Percentiles rank a stretch among this genome's conserved stretches.
These are phyloP conservation scores for Drosophila niveifrons DNA, from an alignment of 2,888 invertebrate species.

Conservation along the genomic window DNA sequence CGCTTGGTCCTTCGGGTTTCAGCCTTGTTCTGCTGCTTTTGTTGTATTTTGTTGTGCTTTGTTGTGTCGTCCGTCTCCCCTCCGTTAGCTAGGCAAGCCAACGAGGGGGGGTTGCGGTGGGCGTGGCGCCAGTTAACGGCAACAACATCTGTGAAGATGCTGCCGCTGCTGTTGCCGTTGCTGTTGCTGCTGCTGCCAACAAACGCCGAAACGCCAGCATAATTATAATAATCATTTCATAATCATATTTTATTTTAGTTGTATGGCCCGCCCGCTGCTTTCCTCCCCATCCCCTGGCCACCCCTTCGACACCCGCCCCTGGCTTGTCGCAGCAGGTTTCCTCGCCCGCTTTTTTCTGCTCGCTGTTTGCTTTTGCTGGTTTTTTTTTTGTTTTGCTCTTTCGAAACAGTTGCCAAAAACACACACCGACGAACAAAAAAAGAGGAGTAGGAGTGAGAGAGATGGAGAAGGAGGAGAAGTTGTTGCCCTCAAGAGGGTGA, in stretches of 20 bases:
- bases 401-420: constrained; percentile 75
- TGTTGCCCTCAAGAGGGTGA: constrained; percentile 11
- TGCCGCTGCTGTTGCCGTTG: constrained; percentile 3
- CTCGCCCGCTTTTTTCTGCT: constrained; percentile 28
- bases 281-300: background rate
- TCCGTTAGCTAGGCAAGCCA: background rate
- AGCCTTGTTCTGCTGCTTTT: constrained; percentile 26
- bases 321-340: constrained; percentile 56
- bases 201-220: constrained; percentile 73
- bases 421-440: constrained; percentile 16
- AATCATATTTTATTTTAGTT: constrained; percentile 82
- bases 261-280: constrained; percentile 62
- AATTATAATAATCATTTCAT: constrained; percentile 84
- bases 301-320: constrained; percentile 25
- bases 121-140: constrained; percentile 77
- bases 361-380: constrained; percentile 9
- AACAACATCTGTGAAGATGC: constrained; percentile 82
- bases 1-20: constrained; percentile 28
- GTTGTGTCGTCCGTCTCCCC: background rate
- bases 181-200: constrained; percentile 10
- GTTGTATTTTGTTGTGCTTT: constrained; percentile 2
- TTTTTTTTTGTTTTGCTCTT: constrained; percentile 23
- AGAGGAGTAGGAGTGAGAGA: constrained; percentile 7
- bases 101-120: constrained; percentile 14
- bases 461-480: constrained; percentile 4